A percentile compares a stretch with the other conserved stretches of the same genome.
These are phyloP conservation scores for Thrips palmi DNA, from an alignment of 1,140 invertebrate species.

Conservation along the genomic window DNA sequence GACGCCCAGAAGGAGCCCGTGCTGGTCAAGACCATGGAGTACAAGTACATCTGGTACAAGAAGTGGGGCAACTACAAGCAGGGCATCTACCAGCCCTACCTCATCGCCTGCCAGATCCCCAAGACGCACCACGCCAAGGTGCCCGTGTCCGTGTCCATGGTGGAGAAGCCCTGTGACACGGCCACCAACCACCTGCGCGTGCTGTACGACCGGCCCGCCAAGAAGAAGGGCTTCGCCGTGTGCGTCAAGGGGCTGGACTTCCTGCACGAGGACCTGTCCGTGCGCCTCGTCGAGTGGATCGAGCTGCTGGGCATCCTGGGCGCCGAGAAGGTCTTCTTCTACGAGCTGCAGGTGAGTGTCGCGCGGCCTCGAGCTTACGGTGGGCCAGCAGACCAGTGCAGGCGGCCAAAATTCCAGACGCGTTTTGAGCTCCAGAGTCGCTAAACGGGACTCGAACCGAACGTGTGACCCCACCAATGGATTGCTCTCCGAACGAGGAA, in stretches of 20 bases:
- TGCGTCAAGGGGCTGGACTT: conserved; percentile 91
- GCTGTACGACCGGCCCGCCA: conserved; percentile 48
- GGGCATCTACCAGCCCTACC: conserved; percentile 76
- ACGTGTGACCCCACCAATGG: too few species aligned
- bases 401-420: too few species aligned
- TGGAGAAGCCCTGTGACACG: conserved; percentile 65
- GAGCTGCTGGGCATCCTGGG: conserved; percentile 71
- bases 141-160: conserved; percentile 70
- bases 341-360: conserved; percentile 45
- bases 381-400: too few species aligned
- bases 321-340: conserved; percentile 84
- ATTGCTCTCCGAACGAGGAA: too few species aligned
- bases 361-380: too few species aligned
- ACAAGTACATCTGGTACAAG: conserved; percentile 86
- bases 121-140: conserved; percentile 47
- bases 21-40: conserved; percentile 63
- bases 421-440: too few species aligned
- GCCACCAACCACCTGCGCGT: conserved; percentile 75
- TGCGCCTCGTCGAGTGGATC: conserved; percentile 86
- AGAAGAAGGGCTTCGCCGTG: conserved; percentile 66
- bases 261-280: conserved; percentile 74
- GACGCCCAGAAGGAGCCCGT: conserved; percentile 60
- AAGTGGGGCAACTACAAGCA: conserved; percentile 91
- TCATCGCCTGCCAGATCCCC: conserved; percentile 74
- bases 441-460: too few species aligned